Evolutionary conservation across 2,888 invertebrate genomes (phyloP), one percentile per base, ranked within the genome.

Genomic region (Oasisia sp.): DNA sequence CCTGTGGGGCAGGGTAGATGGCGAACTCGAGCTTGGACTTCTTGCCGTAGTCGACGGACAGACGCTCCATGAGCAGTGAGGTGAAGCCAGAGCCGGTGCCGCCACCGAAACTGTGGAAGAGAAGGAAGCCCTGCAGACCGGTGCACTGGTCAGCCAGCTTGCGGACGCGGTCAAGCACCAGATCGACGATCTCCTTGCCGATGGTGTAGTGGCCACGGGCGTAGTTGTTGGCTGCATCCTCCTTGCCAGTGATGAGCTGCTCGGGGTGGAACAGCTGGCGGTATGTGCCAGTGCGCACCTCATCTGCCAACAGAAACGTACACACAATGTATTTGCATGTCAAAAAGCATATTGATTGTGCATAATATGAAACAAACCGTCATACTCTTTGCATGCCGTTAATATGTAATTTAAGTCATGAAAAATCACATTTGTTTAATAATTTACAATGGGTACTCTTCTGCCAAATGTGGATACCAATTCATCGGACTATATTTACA

Each of bases 11-110:
- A 8, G 98, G 98, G 96, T 98, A 98, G 92, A 98, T 98, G 27
- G 98, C 98, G 96, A 98, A 98, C 96, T 98, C 98, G 92, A 98
- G 97, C 95, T 98, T 98, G 96, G 98, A 98, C 96, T 98, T 98
- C 96, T 98, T 98, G 93, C 98, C 98, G 95, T 97, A 98, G 95
- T 98, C 98, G 32, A 98, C 97, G 0, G 98, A 97, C 7, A 98
- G 97, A 92, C 98, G 97, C 38, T 38, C 38, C 38, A 38, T 38
- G 38, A 38, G 38, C 91, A 98, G 97, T 0, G 98, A 98, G 0
- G 98, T 98, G 96, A 99, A 98, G 0, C 98, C 98, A 0, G 98
- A 98, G 56, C 98, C 98, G 45, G 98, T 98, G 91, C 95, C 95
- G 45, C 95, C 95, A 92, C 95, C 95, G 91, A 95, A 95, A 90